Base-by-base conservation (phyloP, 2,888 invertebrate species). In the Emesis russula region DNA sequence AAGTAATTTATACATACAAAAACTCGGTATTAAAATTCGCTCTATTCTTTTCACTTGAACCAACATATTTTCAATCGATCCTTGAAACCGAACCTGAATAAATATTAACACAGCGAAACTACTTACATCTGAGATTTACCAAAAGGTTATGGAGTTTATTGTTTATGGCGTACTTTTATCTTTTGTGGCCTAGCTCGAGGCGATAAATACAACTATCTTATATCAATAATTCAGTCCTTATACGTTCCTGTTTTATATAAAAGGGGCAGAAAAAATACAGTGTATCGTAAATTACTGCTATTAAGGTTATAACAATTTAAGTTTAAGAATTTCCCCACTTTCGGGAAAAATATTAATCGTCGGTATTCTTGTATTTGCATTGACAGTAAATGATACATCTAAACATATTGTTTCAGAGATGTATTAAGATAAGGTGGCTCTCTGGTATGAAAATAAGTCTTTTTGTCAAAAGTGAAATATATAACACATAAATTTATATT, bases 11-110 rank as follows among this genome's bases (percentile, higher is more conserved):
- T n/a, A n/a, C n/a, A n/a, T n/a, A n/a, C n/a, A n/a, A n/a, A n/a
- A n/a, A n/a, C n/a, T n/a, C n/a, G n/a, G n/a, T n/a, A n/a, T n/a
- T n/a, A n/a, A n/a, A n/a, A n/a, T n/a, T n/a, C n/a, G n/a, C n/a
- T n/a, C 11, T 63, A 73, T 18, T 81, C 85, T 87, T 87, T 66
- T 94, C 18, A 79, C 87, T 95, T 96, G 83, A 31, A 81, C 95
- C 96, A 92, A 78, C 79, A 68, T 68, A 33, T 13, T 68, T 48
- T 68, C 68, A 68, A 68, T 68, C 68, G 31, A 68, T 33, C 86
- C 84, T 48, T 41, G 92, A 92, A 95, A 95, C 85, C 82, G 93
- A 95, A 93, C 97, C 97, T 97, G 97, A 97, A 97, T 96, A 97
- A 97, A 97, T 97, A 97, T 86, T 91, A 88, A 90, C 84, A 81